Evolutionary conservation across 30 jellyfish, hydroid and myxozoan species (phyloP).

Genomic region (Phacellophora camtschatica): DNA sequence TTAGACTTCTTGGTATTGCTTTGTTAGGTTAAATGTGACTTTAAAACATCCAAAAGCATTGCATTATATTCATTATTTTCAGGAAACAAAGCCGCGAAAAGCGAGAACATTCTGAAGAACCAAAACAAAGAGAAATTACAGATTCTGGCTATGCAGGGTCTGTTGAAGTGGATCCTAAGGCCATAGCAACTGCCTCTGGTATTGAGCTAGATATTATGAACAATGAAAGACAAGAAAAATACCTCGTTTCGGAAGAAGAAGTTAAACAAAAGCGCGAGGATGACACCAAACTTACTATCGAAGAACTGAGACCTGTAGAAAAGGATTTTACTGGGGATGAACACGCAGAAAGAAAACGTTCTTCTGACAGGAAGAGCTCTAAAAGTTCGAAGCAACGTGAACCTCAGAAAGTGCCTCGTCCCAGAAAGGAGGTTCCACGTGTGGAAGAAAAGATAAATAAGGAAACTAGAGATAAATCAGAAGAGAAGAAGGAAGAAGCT

Average conservation of each 20-base stretch:
- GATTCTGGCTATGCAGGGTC: conserved; percentile 46
- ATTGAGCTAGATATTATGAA: conserved; percentile 60
- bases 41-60: too few relatives aligned
- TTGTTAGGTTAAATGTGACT: too few relatives aligned
- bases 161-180: conserved; percentile 46
- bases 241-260: conserved; percentile 2
- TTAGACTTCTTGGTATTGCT: too few relatives aligned
- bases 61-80: too few relatives aligned
- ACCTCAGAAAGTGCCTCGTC: neutral
- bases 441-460: neutral
- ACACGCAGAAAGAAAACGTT: neutral
- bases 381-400: neutral
- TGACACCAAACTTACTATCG: neutral
- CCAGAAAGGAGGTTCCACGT: neutral
- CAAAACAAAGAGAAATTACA: too few relatives aligned
- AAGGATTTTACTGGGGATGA: neutral
- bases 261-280: neutral
- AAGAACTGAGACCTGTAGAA: neutral
- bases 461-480: neutral
- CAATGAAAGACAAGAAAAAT: conserved; percentile 39
- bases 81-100: too few relatives aligned
- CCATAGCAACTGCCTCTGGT: conserved; percentile 82
- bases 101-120: too few relatives aligned
- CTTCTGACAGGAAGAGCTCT: neutral
- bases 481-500: neutral